A percentile compares a stretch with the other conserved stretches of the same genome.
phyloP scores from a whole-genome alignment of 1,140 invertebrate species.

The Oreohelix idahoensis region DNA sequence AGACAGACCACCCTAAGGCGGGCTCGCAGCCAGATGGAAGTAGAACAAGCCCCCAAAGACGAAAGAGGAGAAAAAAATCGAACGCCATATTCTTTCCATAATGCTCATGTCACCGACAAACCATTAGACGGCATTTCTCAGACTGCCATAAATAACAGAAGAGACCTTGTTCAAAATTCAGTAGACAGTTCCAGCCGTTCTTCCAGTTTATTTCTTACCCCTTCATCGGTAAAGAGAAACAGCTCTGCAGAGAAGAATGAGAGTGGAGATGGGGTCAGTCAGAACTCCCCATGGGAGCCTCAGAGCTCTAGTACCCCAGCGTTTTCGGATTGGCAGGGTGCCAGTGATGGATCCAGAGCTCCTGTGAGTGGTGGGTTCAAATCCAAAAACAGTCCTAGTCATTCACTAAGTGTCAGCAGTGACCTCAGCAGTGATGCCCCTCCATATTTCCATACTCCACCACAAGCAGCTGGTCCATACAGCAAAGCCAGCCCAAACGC shows the following conservation, averaged over 20 bases:
- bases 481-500: slow-evolving; percentile 49
- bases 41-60: slow-evolving; percentile 46
- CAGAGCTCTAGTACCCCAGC: slow-evolving; percentile 56
- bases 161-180: neutral
- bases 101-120: neutral
- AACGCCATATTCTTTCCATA: neutral
- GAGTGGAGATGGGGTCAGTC: neutral
- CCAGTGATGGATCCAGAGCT: slow-evolving; percentile 46
- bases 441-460: neutral
- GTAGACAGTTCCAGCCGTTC: neutral
- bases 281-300: slow-evolving; percentile 38
- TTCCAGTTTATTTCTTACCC: neutral
- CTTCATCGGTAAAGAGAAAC: neutral
- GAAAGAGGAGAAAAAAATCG: slow-evolving; percentile 1
- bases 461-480: slow-evolving; percentile 9
- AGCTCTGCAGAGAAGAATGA: neutral
- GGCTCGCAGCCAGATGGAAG: slow-evolving; percentile 70
- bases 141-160: neutral
- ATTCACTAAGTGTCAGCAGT: neutral
- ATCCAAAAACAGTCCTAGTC: neutral
- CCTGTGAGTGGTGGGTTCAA: neutral
- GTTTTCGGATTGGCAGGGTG: slow-evolving; percentile 51
- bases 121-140: neutral
- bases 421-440: neutral
- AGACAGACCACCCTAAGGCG: slow-evolving; percentile 72